Conservation (phyloP, 2,888 invertebrate genomes). For the Aleiodes leptofemur region DNA sequence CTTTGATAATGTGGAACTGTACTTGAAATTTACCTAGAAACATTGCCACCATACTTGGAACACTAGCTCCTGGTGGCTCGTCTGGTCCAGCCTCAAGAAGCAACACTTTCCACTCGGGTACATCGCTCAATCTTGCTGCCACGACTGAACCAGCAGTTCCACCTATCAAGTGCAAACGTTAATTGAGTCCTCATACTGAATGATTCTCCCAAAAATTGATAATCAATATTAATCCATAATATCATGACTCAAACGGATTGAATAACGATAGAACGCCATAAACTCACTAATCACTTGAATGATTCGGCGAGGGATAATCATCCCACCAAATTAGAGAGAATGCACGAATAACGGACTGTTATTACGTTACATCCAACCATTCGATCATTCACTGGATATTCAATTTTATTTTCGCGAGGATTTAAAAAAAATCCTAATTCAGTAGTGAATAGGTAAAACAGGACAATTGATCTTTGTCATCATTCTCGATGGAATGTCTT, state of each 20-base stretch:
- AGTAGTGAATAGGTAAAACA: too few relatives aligned
- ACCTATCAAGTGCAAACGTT: constrained; percentile 62
- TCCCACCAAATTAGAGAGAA: constrained; percentile 36
- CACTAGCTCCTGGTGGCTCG: constrained; percentile 80
- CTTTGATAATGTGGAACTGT: not conserved
- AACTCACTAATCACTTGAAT: too few relatives aligned
- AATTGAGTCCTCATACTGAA: not conserved
- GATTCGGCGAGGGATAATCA: constrained; percentile 6
- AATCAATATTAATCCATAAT: too few relatives aligned
- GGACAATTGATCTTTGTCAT: too few relatives aligned
- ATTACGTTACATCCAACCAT: too few relatives aligned
- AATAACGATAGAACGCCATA: too few relatives aligned
- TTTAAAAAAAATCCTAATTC: too few relatives aligned
- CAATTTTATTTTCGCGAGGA: too few relatives aligned
- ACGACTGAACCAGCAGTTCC: constrained; percentile 82
- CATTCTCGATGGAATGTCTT: too few relatives aligned
- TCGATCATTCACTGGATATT: too few relatives aligned
- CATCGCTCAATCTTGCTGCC: constrained; percentile 81
- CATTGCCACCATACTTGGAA: constrained; percentile 83
- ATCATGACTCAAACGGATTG: too few relatives aligned
- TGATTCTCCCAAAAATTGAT: too few relatives aligned
- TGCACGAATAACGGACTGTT: not conserved
- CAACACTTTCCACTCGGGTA: constrained; percentile 82
- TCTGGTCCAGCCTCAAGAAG: constrained; percentile 85
- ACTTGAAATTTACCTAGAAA: constrained; percentile 77